Base-by-base conservation (phyloP, 2,113 vertebrate genomes). In the Cyanistes caeruleus region DNA sequence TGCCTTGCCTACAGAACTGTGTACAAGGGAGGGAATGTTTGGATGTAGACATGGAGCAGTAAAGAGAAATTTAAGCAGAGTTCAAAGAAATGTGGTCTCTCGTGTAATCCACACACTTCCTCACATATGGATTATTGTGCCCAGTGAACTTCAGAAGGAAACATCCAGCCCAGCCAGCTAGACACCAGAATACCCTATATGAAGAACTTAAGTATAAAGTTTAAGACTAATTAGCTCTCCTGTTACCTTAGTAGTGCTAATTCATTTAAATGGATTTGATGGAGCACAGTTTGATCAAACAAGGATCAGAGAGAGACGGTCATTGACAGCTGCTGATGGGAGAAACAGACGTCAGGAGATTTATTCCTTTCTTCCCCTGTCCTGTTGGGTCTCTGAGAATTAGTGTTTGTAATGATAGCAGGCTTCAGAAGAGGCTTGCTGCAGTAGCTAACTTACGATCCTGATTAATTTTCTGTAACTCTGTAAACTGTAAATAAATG, bases 391-490 rank as follows among this genome's bases (percentile, higher is more conserved):
- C 64, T 67, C 91, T 94, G 92, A 91, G 90, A 95, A 87, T 96
- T 96, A 62, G 80, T 62, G n/a, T 87, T 92, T 94, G 67, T 82
- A 85, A 83, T 75, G 80, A 92, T 93, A 96, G 81, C 31, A 81
- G 68, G 67, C 80, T 94, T 96, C 65, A 52, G 58, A 93, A 88
- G 59, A 96, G 56, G 63, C 91, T 95, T 93, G 77, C 75, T 94
- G 70, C 78, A 89, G 90, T 83, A 94, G 95, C 96, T 96, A 95
- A 95, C 80, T 98, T 97, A 95, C 43, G 91, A 96, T 94, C 91
- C 78, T 94, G 96, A 97, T 97, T 98, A 97, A 97, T 97, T 97
- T 98, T 97, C 95, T 97, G 20, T 97, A 97, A 97, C 80, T 85
- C 88, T 84, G 91, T 96, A 97, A 96, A 96, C 95, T 97, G 93